phyloP scores from a whole-genome alignment of 2,797 vertebrate species.

The Galago senegalensis region DNA sequence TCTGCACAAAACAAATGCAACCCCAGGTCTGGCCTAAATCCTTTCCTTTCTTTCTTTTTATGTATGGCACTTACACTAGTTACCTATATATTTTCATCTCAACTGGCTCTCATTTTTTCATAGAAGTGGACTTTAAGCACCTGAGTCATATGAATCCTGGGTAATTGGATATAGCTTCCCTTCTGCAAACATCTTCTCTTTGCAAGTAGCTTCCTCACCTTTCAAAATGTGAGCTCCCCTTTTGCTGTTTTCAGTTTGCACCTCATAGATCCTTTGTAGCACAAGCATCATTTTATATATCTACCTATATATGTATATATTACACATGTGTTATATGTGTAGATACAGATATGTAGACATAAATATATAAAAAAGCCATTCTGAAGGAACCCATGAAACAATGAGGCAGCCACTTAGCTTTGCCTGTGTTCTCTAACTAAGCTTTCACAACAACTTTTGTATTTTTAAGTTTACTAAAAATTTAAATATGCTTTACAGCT shows the following conservation, averaged over 20 bases:
- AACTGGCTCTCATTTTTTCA: not conserved
- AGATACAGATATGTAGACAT: not conserved
- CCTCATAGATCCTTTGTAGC: not conserved
- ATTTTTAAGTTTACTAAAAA: not conserved
- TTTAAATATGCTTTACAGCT: not conserved
- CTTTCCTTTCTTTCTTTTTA: not conserved
- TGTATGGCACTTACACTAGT: not conserved
- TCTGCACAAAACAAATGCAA: slow-evolving; percentile 3
- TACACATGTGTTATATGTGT: not conserved
- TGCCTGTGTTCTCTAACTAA: not conserved
- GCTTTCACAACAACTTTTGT: not conserved
- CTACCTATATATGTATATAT: not conserved
- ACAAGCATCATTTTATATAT: not conserved
- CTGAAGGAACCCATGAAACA: slow-evolving; percentile 10
- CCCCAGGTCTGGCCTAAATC: not conserved
- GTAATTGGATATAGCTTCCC: not conserved
- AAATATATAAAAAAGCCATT: not conserved
- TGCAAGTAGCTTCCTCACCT: not conserved
- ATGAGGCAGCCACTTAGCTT: not conserved
- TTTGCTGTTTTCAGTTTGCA: not conserved
- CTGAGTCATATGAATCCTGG: not conserved
- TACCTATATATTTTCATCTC: not conserved
- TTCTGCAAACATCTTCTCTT: not conserved
- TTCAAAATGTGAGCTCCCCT: not conserved
- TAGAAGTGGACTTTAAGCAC: not conserved